Evolutionary conservation across 2,797 vertebrate species (phyloP).

Genomic region (Crocidura indochinensis): DNA sequence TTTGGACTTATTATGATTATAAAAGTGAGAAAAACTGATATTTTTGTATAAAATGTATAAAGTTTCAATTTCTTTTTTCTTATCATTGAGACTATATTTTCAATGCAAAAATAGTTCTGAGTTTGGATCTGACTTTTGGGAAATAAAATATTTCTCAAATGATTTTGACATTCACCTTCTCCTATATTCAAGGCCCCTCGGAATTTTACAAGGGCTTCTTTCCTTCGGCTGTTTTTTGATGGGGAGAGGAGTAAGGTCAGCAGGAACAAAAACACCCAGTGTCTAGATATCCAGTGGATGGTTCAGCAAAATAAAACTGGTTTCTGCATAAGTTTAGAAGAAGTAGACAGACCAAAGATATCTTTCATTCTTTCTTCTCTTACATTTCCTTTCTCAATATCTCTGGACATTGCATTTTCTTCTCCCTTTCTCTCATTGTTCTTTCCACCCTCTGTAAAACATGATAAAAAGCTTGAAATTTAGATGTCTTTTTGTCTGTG

Average conservation of each 20-base stretch:
- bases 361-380: background rate
- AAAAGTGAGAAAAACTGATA: background rate
- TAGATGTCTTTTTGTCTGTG: background rate
- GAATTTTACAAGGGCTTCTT: background rate
- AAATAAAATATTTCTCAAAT: background rate
- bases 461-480: background rate
- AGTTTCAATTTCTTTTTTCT: slow-evolving; percentile 33
- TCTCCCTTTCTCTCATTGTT: background rate
- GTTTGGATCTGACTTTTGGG: background rate
- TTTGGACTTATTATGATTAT: background rate
- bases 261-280: background rate
- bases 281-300: background rate
- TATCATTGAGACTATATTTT: slow-evolving; percentile 27
- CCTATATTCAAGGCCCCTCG: background rate
- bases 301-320: background rate
- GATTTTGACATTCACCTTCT: background rate
- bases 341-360: too few relatives aligned
- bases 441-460: background rate
- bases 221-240: background rate
- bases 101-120: background rate
- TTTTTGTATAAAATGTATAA: background rate
- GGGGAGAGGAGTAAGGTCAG: background rate
- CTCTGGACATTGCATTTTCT: background rate
- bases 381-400: background rate
- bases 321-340: background rate